These are phyloP conservation scores for Turritopsis dohrnii DNA, from an alignment of 30 jellyfish, hydroid and myxozoan species.

Conservation along the genomic window DNA sequence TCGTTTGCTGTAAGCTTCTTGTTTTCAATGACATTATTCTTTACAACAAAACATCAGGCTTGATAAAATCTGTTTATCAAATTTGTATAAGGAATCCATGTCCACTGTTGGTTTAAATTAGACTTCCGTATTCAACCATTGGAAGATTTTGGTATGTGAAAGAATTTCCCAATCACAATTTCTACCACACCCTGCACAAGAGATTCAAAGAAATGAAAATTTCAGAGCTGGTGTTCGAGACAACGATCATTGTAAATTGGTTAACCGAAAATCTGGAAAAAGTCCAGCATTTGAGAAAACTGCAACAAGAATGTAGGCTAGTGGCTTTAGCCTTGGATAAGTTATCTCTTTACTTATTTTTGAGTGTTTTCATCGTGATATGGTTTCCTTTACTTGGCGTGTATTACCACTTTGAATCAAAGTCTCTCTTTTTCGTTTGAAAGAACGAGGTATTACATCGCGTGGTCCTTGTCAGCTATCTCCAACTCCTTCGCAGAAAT, in stretches of 20 bases:
- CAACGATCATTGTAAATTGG: conserved; percentile 29
- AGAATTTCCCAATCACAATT: conserved; percentile 7
- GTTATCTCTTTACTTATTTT: conserved; percentile 25
- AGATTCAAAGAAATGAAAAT: conserved; percentile 25
- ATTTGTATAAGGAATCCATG: not conserved
- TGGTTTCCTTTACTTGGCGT: not conserved
- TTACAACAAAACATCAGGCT: conserved; percentile 17
- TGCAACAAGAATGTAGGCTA: conserved; percentile 64
- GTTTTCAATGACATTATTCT: conserved; percentile 75
- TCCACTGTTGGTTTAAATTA: conserved; percentile 36
- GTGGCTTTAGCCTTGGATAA: conserved; percentile 60
- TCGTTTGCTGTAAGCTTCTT: conserved; percentile 68
- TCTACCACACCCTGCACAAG: conserved; percentile 12
- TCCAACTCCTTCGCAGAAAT: too few relatives aligned
- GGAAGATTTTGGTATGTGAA: conserved; percentile 25
- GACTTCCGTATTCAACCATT: conserved; percentile 55
- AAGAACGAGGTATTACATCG: too few relatives aligned
- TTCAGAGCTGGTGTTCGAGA: conserved; percentile 24
- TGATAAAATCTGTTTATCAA: not conserved
- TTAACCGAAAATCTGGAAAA: conserved; percentile 26
- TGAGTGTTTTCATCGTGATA: not conserved
- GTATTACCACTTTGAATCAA: not conserved
- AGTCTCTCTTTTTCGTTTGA: too few relatives aligned
- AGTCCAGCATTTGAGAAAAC: conserved; percentile 42
- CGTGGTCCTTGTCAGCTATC: too few relatives aligned